phyloP scores from a whole-genome alignment of 2,797 vertebrate species.

The Thamnophis elegans region DNA sequence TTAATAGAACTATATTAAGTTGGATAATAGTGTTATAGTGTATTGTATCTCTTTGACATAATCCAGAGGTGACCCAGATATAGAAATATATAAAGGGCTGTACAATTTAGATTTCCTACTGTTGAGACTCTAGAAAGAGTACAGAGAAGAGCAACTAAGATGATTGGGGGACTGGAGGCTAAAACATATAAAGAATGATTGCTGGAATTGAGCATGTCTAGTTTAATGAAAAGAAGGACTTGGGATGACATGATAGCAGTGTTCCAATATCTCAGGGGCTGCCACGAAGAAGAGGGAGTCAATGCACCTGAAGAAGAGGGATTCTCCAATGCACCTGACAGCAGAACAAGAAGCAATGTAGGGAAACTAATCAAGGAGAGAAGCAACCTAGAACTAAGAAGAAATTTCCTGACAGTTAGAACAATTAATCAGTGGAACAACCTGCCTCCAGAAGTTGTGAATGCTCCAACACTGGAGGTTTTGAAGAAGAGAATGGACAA shows the following conservation, averaged over 20 bases:
- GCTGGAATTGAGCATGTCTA: not conserved
- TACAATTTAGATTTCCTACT: not conserved
- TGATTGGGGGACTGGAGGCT: not conserved
- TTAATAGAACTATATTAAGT: not conserved
- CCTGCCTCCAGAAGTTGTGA: not conserved
- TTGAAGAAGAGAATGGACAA: not conserved
- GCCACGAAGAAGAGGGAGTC: no score
- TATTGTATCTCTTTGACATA: not conserved
- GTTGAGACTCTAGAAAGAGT: not conserved
- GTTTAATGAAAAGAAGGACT: not conserved
- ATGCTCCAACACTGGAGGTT: not conserved
- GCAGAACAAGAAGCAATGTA: not conserved
- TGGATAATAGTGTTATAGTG: not conserved
- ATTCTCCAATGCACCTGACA: no score
- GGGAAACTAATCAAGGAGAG: not conserved
- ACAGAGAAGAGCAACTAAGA: not conserved
- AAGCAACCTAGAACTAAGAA: no score
- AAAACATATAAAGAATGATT: not conserved
- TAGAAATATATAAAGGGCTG: not conserved
- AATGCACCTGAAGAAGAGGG: no score
- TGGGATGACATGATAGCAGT: no score
- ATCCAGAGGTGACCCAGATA: not conserved
- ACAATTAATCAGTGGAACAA: not conserved
- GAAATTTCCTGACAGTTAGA: no score
- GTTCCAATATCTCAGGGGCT: not conserved